Percentiles rank a stretch among this genome's conserved stretches.
phyloP scores from a whole-genome alignment of 2,888 invertebrate genomes.

The Drosophila histrio region DNA sequence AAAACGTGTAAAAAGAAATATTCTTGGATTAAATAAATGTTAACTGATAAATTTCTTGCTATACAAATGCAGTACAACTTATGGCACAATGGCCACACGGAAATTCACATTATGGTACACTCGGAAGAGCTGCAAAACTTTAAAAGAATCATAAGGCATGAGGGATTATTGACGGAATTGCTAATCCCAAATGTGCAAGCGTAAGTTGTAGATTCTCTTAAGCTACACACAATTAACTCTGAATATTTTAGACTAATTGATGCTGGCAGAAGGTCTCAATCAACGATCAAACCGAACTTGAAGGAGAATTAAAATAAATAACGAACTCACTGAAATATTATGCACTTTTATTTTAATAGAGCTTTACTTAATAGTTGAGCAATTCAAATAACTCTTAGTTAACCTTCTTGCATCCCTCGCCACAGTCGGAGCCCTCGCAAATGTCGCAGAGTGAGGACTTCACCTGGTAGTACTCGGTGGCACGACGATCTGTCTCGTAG shows the following conservation, averaged over 20 bases:
- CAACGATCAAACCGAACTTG: neutral
- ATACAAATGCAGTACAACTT: conserved; percentile 35
- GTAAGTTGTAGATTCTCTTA: conserved; percentile 20
- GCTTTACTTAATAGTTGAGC: neutral
- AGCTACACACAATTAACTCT: neutral
- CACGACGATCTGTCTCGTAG: conserved; percentile 89
- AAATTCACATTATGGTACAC: conserved; percentile 38
- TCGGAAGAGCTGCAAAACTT: conserved; percentile 23
- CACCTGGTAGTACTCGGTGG: conserved; percentile 78
- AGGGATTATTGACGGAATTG: conserved; percentile 17
- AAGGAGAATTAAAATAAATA: neutral
- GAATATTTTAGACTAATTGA: conserved; percentile 33
- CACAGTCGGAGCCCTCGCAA: conserved; percentile 89
- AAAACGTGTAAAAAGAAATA: no score
- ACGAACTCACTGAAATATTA: neutral
- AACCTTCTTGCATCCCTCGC: conserved; percentile 71
- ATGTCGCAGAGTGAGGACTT: conserved; percentile 91
- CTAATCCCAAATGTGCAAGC: conserved; percentile 43
- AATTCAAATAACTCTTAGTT: neutral
- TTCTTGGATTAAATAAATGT: no score
- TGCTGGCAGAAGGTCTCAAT: neutral
- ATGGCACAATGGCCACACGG: conserved; percentile 21
- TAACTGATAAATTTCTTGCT: no score
- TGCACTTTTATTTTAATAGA: conserved; percentile 20
- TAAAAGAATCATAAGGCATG: neutral